Evolutionary conservation across 2,797 vertebrate species (phyloP).

Genomic region (Sebastiscus albofasciatus): DNA sequence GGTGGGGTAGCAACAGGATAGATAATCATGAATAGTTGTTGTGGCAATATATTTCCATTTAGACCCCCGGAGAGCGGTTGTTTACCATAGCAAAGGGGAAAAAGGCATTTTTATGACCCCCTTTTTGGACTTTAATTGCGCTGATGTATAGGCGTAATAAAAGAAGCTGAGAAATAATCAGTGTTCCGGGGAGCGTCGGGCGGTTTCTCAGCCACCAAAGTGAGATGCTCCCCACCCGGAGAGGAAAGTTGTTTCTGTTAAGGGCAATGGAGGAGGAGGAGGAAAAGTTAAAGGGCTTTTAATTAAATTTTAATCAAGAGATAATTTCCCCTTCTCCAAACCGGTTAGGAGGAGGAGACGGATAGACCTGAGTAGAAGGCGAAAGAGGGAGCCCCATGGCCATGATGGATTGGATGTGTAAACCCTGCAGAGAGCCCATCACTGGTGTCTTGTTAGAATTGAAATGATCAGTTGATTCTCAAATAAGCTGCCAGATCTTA

Average conservation of each 20-base stretch:
- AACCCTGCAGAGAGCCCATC: conserved; percentile 74
- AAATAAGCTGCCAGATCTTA: conserved; percentile 63
- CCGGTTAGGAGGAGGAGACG: conserved; percentile 72
- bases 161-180: conserved; percentile 63
- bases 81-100: conserved; percentile 20
- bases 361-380: conserved; percentile 59
- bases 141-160: conserved; percentile 66
- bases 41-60: conserved; percentile 27
- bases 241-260: conserved; percentile 64
- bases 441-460: conserved; percentile 79
- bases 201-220: conserved; percentile 44
- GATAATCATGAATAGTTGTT: conserved; percentile 1
- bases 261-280: conserved; percentile 50
- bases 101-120: conserved; percentile 36
- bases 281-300: conserved; percentile 76
- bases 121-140: conserved; percentile 50
- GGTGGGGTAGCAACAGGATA: conserved; percentile 18
- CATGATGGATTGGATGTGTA: conserved; percentile 82
- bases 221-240: conserved; percentile 42
- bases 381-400: conserved; percentile 37
- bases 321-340: conserved; percentile 75
- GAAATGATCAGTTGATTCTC: conserved; percentile 79
- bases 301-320: conserved; percentile 86
- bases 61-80: conserved; percentile 16
- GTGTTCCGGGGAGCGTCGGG: conserved; percentile 43